A percentile compares a stretch with the other conserved stretches of the same genome.
These are phyloP conservation scores for Eulemur albifrons DNA, from an alignment of 2,797 vertebrate genomes.

Conservation along the genomic window DNA sequence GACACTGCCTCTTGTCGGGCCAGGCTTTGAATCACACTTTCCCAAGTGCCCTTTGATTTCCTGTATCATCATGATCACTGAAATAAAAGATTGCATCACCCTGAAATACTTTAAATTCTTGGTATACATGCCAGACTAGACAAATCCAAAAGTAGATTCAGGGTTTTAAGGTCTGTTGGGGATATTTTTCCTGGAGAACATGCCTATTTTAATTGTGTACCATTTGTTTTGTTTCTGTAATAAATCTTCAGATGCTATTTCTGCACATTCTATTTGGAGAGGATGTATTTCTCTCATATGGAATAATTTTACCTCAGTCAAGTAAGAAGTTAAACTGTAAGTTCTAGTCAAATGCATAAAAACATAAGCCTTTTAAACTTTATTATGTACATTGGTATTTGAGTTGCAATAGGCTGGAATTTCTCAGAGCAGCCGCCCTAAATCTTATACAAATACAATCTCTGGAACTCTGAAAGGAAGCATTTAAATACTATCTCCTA, in stretches of 20 bases:
- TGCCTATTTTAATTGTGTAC: conserved; percentile 58
- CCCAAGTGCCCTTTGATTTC: neutral
- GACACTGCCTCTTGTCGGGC: neutral
- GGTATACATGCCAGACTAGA: conserved; percentile 8
- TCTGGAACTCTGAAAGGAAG: neutral
- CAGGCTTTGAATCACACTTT: conserved; percentile 19
- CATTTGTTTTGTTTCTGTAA: conserved; percentile 60
- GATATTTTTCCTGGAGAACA: conserved; percentile 46
- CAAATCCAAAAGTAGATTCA: conserved; percentile 53
- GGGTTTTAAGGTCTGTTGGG: neutral
- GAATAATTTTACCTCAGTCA: conserved; percentile 49
- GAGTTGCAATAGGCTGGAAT: neutral
- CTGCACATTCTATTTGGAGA: conserved; percentile 61
- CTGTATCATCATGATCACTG: neutral
- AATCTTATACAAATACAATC: conserved; percentile 35
- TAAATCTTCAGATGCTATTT: conserved; percentile 68
- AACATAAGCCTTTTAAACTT: neutral
- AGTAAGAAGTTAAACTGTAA: conserved; percentile 43
- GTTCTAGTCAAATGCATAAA: conserved; percentile 37
- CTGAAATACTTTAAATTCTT: conserved; percentile 52
- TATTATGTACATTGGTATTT: neutral
- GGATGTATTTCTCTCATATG: conserved; percentile 38
- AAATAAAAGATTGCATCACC: conserved; percentile 56
- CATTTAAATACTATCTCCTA: neutral
- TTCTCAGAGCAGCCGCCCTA: neutral